A percentile compares a stretch with the other conserved stretches of the same genome.
Evolutionary conservation across 2,888 invertebrate species (phyloP).

Genomic region (Dynastes hyllus): DNA sequence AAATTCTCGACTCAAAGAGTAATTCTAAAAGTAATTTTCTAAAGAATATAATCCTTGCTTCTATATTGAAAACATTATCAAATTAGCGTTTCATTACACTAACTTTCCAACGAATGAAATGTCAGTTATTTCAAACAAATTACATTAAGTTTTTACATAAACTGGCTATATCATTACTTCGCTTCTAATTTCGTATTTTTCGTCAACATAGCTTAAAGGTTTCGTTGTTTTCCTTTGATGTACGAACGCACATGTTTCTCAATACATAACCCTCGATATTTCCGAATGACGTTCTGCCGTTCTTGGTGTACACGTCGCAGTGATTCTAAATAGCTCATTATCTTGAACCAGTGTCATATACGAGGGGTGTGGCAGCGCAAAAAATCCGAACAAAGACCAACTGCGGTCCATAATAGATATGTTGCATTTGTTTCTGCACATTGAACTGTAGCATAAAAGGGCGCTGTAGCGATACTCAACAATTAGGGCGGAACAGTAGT

Average conservation of each 20-base stretch:
- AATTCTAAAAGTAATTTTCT: no score
- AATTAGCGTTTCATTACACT: no score
- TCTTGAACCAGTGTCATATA: slow-evolving; percentile 66
- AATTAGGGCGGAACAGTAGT: slow-evolving; percentile 69
- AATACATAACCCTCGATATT: slow-evolving; percentile 9
- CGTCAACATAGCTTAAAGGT: no score
- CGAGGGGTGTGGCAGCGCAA: slow-evolving; percentile 64
- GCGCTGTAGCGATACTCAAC: slow-evolving; percentile 69
- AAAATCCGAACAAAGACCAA: slow-evolving; percentile 67
- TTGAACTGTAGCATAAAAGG: slow-evolving; percentile 66
- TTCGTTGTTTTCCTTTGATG: slow-evolving; percentile 24
- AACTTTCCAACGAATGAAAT: no score
- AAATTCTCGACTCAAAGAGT: no score
- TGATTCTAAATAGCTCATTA: slow-evolving; percentile 58
- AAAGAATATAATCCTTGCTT: no score
- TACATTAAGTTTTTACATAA: no score
- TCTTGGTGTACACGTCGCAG: slow-evolving; percentile 49
- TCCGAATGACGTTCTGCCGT: background rate
- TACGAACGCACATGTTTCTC: slow-evolving; percentile 9
- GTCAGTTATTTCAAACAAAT: no score
- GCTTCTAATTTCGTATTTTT: no score
- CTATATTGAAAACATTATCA: no score
- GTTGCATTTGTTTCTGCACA: slow-evolving; percentile 69
- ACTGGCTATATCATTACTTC: no score
- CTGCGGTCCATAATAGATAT: slow-evolving; percentile 68